Conservation (phyloP, 2,888 invertebrate species). For the Cephonodes hylas region DNA sequence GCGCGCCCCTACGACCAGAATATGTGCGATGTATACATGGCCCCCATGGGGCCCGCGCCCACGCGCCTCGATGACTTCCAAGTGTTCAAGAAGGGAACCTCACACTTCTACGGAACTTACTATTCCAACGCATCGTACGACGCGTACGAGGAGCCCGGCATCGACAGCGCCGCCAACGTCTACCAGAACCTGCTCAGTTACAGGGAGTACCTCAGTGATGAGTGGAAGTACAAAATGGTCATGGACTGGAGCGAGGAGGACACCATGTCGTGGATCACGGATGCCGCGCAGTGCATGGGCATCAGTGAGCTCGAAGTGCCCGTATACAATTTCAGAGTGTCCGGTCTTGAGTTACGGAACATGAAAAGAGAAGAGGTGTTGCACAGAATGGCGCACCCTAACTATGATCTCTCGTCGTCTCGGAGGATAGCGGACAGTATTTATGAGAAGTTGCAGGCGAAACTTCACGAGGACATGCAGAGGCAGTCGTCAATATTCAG, state of each 20-base stretch:
- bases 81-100: slow-evolving; percentile 69
- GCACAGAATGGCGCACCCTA: slow-evolving; percentile 56
- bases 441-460: slow-evolving; percentile 61
- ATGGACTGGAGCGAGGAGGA: slow-evolving; percentile 80
- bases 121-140: slow-evolving; percentile 64
- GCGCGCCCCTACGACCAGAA: slow-evolving; percentile 72
- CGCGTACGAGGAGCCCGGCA: slow-evolving; percentile 61
- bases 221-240: slow-evolving; percentile 79
- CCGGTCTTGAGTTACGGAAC: slow-evolving; percentile 57
- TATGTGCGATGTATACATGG: slow-evolving; percentile 68
- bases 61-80: slow-evolving; percentile 74
- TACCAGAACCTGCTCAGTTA: slow-evolving; percentile 69
- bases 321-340: slow-evolving; percentile 65
- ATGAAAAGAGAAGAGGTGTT: slow-evolving; percentile 66
- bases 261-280: slow-evolving; percentile 78
- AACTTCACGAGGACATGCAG: slow-evolving; percentile 57
- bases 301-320: slow-evolving; percentile 67
- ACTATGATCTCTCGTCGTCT: slow-evolving; percentile 50
- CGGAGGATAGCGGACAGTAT: slow-evolving; percentile 59
- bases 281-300: slow-evolving; percentile 58
- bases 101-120: slow-evolving; percentile 64
- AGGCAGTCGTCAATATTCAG: slow-evolving; percentile 57
- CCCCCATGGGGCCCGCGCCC: slow-evolving; percentile 60
- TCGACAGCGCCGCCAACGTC: slow-evolving; percentile 57
- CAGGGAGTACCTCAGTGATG: slow-evolving; percentile 62